Evolutionary conservation across 2,888 invertebrate genomes (phyloP).

Genomic region (Unio pictorum): DNA sequence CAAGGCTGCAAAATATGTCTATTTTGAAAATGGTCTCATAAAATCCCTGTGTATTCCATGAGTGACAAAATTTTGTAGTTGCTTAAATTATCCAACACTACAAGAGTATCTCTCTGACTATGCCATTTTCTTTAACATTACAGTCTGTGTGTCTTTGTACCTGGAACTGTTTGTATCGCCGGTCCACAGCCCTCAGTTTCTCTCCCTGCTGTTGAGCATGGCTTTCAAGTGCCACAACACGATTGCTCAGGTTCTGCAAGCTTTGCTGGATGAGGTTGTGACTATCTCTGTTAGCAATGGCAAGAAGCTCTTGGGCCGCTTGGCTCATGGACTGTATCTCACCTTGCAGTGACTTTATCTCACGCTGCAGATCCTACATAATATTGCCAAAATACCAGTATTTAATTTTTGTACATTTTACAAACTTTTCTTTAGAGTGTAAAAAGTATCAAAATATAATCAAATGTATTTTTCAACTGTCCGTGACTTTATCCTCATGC

Average conservation of each 20-base stretch:
- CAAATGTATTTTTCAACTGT: too few species aligned
- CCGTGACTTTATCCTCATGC: slow-evolving; percentile 57
- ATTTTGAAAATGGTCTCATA: too few species aligned
- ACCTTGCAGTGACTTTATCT: slow-evolving; percentile 72
- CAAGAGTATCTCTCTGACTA: too few species aligned
- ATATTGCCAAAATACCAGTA: neutral
- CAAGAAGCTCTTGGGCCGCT: slow-evolving; percentile 51
- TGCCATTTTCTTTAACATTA: too few species aligned
- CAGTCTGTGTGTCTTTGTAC: slow-evolving; percentile 9
- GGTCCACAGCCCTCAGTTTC: slow-evolving; percentile 45
- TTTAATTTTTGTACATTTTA: too few species aligned
- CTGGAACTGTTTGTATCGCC: slow-evolving; percentile 55
- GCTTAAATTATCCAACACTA: too few species aligned
- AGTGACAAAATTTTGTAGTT: too few species aligned
- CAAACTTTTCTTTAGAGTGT: too few species aligned
- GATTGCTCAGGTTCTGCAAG: slow-evolving; percentile 52
- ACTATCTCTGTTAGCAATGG: slow-evolving; percentile 48
- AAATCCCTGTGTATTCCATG: too few species aligned
- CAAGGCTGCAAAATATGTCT: too few species aligned
- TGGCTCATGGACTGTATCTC: slow-evolving; percentile 55
- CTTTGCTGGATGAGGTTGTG: slow-evolving; percentile 54
- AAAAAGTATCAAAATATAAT: too few species aligned
- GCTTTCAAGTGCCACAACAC: slow-evolving; percentile 52
- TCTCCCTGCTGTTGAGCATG: slow-evolving; percentile 54
- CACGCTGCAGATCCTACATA: slow-evolving; percentile 54